These are phyloP conservation scores for Tyria jacobaeae DNA, from an alignment of 2,888 invertebrate genomes.

Conservation along the genomic window DNA sequence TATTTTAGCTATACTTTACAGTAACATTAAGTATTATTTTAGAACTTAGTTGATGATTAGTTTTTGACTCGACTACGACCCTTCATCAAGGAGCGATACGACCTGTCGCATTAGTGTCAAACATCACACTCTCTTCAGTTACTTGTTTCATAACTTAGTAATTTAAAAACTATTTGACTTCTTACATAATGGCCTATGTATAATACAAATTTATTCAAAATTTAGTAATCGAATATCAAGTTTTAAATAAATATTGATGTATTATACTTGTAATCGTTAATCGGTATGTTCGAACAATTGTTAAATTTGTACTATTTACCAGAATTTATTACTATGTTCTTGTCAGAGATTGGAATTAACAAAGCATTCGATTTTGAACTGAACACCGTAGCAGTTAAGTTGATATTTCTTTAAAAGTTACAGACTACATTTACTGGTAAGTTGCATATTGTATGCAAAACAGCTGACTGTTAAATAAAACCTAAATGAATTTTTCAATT, in stretches of 20 bases:
- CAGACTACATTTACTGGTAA: constrained; percentile 1
- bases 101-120: too few relatives aligned
- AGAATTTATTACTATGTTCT: constrained; percentile 47
- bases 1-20: too few relatives aligned
- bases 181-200: background rate
- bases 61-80: too few relatives aligned
- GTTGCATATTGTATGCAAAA: constrained; percentile 20
- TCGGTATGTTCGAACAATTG: constrained; percentile 49
- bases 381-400: constrained; percentile 14
- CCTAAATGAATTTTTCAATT: background rate
- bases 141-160: background rate
- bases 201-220: constrained; percentile 33
- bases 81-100: too few relatives aligned
- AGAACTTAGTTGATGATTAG: too few relatives aligned
- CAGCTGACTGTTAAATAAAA: constrained; percentile 4
- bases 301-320: constrained; percentile 48
- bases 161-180: background rate
- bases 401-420: background rate
- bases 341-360: constrained; percentile 29
- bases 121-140: too few relatives aligned
- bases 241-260: constrained; percentile 36
- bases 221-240: constrained; percentile 35
- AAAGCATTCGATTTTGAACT: constrained; percentile 23
- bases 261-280: constrained; percentile 40
- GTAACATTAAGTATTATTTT: too few relatives aligned